These are phyloP conservation scores for Chrosomus eos DNA, from an alignment of 2,797 vertebrate species.

Conservation along the genomic window DNA sequence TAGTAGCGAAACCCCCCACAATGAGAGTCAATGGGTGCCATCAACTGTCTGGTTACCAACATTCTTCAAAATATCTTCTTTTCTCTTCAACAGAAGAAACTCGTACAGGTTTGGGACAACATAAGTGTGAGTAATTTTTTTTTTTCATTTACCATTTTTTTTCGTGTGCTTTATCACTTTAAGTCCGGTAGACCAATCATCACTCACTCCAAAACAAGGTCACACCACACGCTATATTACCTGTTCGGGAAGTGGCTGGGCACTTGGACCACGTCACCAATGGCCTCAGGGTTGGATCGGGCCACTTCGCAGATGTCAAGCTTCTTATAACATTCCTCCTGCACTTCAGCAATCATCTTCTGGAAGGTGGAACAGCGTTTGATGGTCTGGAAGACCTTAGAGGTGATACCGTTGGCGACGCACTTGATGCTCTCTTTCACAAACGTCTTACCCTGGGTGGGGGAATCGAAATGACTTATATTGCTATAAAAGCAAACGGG, in stretches of 20 bases:
- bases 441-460: constrained; percentile 89
- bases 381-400: constrained; percentile 90
- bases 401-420: constrained; percentile 86
- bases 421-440: constrained; percentile 96
- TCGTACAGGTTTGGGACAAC: no score
- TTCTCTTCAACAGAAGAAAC: no score
- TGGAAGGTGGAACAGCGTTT: constrained; percentile 92
- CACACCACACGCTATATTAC: constrained; percentile 65
- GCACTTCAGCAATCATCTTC: constrained; percentile 93
- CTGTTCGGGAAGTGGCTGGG: constrained; percentile 91
- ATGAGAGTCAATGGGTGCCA: no score
- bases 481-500: background rate
- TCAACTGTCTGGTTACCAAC: no score
- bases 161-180: background rate
- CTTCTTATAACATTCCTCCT: constrained; percentile 92
- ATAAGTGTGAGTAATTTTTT: no score
- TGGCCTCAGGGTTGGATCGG: constrained; percentile 86
- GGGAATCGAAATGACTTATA: background rate
- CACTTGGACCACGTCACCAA: constrained; percentile 92
- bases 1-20: fast-evolving
- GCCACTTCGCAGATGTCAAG: constrained; percentile 89
- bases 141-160: no score
- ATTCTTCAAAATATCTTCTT: no score
- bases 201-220: background rate
- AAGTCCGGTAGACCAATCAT: background rate